Evolutionary conservation across 2,113 vertebrate genomes (phyloP).

Genomic region (Centropristis striata): DNA sequence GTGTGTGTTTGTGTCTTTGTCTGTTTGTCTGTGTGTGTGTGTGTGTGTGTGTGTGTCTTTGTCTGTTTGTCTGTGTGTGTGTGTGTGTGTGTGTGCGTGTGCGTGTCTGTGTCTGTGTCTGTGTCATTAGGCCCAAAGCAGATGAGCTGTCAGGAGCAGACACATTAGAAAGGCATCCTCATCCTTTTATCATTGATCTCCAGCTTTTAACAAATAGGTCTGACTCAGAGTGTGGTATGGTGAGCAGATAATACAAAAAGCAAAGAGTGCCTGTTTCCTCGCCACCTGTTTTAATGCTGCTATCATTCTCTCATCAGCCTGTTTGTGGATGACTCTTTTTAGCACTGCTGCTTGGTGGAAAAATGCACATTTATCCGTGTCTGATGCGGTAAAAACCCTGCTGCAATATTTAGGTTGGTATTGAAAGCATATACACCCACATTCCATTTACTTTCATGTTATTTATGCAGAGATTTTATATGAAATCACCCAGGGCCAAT

Average conservation of each 20-base stretch:
- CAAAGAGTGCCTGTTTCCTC: neutral
- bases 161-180: constrained; percentile 1
- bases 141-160: constrained; percentile 1
- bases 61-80: neutral
- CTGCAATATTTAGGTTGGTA: constrained; percentile 5
- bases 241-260: neutral
- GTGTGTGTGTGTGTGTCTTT: neutral
- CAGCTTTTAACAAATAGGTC: neutral
- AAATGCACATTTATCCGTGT: constrained; percentile 13
- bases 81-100: neutral
- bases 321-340: neutral
- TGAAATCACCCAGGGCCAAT: neutral
- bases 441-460: neutral
- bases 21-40: neutral
- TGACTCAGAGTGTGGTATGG: neutral
- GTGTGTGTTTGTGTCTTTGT: too few relatives aligned
- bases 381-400: neutral
- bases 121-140: neutral
- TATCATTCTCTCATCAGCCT: neutral
- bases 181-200: constrained; percentile 1
- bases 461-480: constrained; percentile 34
- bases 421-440: neutral
- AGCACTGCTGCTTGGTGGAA: neutral
- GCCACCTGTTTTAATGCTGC: neutral
- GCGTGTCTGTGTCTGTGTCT: neutral